Evolutionary conservation across 2,888 invertebrate species (phyloP).

Genomic region (Cantharis lateralis): DNA sequence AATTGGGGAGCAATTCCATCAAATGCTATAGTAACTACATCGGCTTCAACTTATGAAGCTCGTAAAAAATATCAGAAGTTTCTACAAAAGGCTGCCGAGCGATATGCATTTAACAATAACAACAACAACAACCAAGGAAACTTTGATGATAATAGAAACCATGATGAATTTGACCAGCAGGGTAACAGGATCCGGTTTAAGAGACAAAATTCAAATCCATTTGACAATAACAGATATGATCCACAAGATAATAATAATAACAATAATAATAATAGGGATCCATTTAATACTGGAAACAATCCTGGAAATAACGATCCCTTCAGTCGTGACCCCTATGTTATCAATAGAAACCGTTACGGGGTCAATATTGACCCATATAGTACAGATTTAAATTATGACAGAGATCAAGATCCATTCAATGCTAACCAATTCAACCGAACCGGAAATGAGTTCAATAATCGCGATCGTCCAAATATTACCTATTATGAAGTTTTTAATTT

Average conservation of each 20-base stretch:
- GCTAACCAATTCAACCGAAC: constrained; percentile 26
- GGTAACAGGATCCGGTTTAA: constrained; percentile 43
- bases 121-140: constrained; percentile 28
- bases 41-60: constrained; percentile 67
- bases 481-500: constrained; percentile 69
- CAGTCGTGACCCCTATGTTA: constrained; percentile 42
- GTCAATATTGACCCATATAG: constrained; percentile 50
- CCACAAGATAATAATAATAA: constrained; percentile 7
- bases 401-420: constrained; percentile 16
- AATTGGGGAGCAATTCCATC: constrained; percentile 87
- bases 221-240: constrained; percentile 37
- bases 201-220: constrained; percentile 34
- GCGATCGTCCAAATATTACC: constrained; percentile 42
- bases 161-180: constrained; percentile 32
- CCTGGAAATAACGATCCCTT: constrained; percentile 39
- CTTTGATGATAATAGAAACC: constrained; percentile 33
- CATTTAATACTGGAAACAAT: neutral
- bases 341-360: constrained; percentile 48
- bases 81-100: constrained; percentile 64
- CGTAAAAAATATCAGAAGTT: constrained; percentile 68
- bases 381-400: constrained; percentile 29
- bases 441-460: constrained; percentile 1
- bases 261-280: constrained; percentile 14
- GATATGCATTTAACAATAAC: constrained; percentile 52
- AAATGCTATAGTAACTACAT: constrained; percentile 84